Evolutionary conservation across 2,113 vertebrate species (phyloP), one percentile per base, ranked within the genome.

Genomic region (Macaca nemestrina): DNA sequence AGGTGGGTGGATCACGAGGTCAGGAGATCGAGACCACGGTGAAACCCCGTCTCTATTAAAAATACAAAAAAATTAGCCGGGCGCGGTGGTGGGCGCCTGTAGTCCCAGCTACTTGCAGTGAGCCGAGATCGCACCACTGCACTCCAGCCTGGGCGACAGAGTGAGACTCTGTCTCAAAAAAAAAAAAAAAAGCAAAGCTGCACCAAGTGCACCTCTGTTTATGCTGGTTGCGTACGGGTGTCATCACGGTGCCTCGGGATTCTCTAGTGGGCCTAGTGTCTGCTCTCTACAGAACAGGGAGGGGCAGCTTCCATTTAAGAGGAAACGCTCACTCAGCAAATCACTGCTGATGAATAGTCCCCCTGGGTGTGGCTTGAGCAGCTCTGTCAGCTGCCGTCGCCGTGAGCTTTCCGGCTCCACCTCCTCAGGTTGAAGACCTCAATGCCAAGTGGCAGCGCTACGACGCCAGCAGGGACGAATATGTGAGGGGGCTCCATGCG

Each of bases 361-460:
- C 3, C 25, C 12, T 35, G 13, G 22, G 30, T 7, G 5, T 72
- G 23, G 23, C 38, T 38, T 13, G 55, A 75, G 40, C 59, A 52
- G 35, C 27, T 7, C 2, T 45, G 64, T 55, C 13, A 3, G 67
- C 67, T 14, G 6, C 27, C 50, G 20, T 70, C 32, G 27, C 48
- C 3, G 9, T 6, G 75, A 20, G n/a, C 38, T 25, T 50, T 67
- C 32, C 4, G n/a, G 73, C 68, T 50, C 13, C 27, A 3, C 61
- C 87, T 25, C 45, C 18, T n/a, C 97, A 99, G 99, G 99, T 99
- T 38, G 99, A 99, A 97, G 99, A 99, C 93, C 98, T 99, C 86
- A 99, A 99, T 8, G 98, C 99, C 7, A 99, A 99, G 72, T 99
- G 99, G 99, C 99, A 99, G 98, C 99, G 99, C 88, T 99, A 99